phyloP scores from a whole-genome alignment of 2,888 invertebrate species.

The Phlogophora meticulosa region DNA sequence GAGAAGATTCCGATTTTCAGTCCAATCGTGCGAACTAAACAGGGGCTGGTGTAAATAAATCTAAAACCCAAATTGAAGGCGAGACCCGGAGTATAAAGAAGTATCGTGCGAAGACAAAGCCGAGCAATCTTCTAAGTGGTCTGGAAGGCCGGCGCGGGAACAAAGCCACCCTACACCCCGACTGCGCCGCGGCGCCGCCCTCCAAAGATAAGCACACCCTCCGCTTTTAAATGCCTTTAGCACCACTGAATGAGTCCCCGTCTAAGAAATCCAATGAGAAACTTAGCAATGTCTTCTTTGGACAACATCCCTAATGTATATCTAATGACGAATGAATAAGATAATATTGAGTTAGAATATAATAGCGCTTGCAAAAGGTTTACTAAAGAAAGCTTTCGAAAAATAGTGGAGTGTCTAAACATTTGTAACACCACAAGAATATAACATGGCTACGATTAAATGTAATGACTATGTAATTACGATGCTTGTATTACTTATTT shows the following conservation, averaged over 20 bases:
- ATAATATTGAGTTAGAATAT: slow-evolving; percentile 68
- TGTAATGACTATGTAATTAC: background rate
- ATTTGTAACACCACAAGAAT: slow-evolving; percentile 1
- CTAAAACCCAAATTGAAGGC: slow-evolving; percentile 80
- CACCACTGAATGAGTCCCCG: slow-evolving; percentile 77
- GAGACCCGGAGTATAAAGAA: slow-evolving; percentile 80
- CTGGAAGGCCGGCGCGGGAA: slow-evolving; percentile 80
- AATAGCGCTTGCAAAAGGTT: slow-evolving; percentile 56
- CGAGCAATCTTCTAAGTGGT: slow-evolving; percentile 89
- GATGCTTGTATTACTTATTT: too few relatives aligned
- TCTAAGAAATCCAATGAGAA: slow-evolving; percentile 76
- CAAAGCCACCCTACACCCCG: slow-evolving; percentile 77
- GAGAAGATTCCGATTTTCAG: slow-evolving; percentile 55
- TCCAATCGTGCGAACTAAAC: slow-evolving; percentile 68
- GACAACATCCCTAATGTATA: slow-evolving; percentile 76
- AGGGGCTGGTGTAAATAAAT: slow-evolving; percentile 73
- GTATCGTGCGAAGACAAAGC: slow-evolving; percentile 85
- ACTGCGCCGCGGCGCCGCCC: slow-evolving; percentile 67
- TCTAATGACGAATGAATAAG: slow-evolving; percentile 77
- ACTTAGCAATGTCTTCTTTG: slow-evolving; percentile 76
- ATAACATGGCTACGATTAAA: background rate
- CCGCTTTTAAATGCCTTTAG: slow-evolving; percentile 82
- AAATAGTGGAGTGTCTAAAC: background rate
- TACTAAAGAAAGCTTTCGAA: slow-evolving; percentile 7
- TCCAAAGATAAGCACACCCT: slow-evolving; percentile 83